A percentile compares a stretch with the other conserved stretches of the same genome.
Conservation (phyloP, 2,113 vertebrate species). For the Leucopsar rothschildi region DNA sequence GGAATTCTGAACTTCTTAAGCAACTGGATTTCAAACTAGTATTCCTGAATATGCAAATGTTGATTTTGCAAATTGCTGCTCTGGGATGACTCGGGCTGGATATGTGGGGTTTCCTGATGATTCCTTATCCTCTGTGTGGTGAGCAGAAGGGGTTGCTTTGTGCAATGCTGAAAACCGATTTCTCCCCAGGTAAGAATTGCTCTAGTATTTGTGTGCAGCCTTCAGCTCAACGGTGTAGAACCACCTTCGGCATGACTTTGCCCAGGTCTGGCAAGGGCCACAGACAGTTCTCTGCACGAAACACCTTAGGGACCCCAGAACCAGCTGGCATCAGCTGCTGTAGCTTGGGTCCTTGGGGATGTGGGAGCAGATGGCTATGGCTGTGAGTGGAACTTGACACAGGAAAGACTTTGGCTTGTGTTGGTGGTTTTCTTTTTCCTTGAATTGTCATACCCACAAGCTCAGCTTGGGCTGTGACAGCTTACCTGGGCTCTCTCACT, state of each 20-base stretch:
- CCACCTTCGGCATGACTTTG: neutral
- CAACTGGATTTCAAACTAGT: neutral
- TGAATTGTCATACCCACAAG: neutral
- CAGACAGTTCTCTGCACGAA: neutral
- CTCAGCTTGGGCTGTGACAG: neutral
- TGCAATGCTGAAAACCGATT: neutral
- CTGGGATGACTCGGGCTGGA: neutral
- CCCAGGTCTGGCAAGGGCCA: neutral
- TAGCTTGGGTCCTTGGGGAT: neutral
- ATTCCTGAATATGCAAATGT: neutral
- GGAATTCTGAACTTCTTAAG: neutral
- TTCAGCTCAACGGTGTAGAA: neutral
- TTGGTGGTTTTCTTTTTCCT: neutral
- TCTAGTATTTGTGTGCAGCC: neutral
- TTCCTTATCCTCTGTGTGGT: neutral
- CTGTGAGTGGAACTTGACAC: neutral
- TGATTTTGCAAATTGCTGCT: neutral
- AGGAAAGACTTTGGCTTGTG: neutral
- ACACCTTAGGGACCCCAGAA: neutral
- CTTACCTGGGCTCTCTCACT: neutral
- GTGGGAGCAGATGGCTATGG: slow-evolving; percentile 26
- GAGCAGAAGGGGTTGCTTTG: neutral
- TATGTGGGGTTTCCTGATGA: neutral
- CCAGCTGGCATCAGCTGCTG: neutral
- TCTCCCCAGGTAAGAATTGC: neutral